These are phyloP conservation scores for Apis laboriosa DNA, from an alignment of 1,140 invertebrate species.

Conservation along the genomic window DNA sequence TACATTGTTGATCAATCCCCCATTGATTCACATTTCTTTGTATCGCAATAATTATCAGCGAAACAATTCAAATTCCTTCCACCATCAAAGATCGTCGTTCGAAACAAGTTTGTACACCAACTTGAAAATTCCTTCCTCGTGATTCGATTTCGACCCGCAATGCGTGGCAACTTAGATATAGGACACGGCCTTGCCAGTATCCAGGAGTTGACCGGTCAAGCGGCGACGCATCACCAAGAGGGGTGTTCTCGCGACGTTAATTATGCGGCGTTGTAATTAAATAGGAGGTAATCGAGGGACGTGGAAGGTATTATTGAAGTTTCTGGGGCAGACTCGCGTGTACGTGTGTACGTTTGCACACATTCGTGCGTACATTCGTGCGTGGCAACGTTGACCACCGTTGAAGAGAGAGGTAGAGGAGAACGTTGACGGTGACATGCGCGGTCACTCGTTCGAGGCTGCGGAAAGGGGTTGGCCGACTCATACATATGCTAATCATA, in stretches of 20 bases:
- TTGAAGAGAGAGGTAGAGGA: constrained; percentile 42
- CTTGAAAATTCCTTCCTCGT: not conserved
- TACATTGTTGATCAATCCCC: too few species aligned
- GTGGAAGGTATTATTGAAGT: constrained; percentile 75
- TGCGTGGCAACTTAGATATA: not conserved
- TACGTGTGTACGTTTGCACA: not conserved
- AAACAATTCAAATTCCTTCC: too few species aligned
- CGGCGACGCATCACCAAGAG: constrained; percentile 53
- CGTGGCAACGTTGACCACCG: not conserved
- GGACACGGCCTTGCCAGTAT: constrained; percentile 23
- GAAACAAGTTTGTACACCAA: not conserved
- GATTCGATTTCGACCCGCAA: not conserved
- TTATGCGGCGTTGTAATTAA: constrained; percentile 76
- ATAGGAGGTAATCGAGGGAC: constrained; percentile 75
- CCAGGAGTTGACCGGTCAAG: constrained; percentile 38
- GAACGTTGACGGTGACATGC: constrained; percentile 73
- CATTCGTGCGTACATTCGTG: not conserved
- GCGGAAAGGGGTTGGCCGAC: constrained; percentile 66
- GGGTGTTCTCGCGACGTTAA: constrained; percentile 68
- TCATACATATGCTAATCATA: constrained; percentile 78
- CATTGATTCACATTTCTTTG: too few species aligned
- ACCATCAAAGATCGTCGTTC: too few species aligned
- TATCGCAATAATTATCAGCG: too few species aligned
- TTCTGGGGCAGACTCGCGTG: constrained; percentile 63
- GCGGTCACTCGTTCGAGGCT: constrained; percentile 71